phyloP scores from a whole-genome alignment of 2,888 invertebrate genomes.

The Campopleginae sp. region DNA sequence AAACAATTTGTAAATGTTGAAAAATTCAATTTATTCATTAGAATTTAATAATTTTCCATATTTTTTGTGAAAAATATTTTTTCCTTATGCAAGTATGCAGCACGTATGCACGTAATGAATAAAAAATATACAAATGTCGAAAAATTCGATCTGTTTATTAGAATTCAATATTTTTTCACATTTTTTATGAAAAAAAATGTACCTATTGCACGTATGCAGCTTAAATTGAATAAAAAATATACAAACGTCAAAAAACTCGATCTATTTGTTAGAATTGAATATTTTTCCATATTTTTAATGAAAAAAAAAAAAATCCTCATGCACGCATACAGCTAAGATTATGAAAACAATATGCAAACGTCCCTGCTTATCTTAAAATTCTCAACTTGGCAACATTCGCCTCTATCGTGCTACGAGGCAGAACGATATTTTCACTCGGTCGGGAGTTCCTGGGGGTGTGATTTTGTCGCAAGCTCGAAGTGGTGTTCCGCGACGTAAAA shows the following conservation, averaged over 20 bases:
- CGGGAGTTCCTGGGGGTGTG: conserved; percentile 49
- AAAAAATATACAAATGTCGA: too few relatives aligned
- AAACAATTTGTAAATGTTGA: too few relatives aligned
- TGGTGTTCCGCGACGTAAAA: conserved; percentile 72
- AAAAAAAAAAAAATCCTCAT: not conserved
- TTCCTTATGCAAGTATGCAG: too few relatives aligned
- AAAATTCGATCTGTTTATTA: too few relatives aligned
- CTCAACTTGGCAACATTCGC: conserved; percentile 41
- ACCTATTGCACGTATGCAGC: too few relatives aligned
- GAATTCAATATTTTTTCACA: too few relatives aligned
- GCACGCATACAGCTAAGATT: not conserved
- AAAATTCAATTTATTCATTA: too few relatives aligned
- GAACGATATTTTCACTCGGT: conserved; percentile 29
- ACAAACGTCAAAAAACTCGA: not conserved
- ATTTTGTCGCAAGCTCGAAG: conserved; percentile 37
- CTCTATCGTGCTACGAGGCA: conserved; percentile 16
- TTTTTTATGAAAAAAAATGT: too few relatives aligned
- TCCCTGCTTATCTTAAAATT: conserved; percentile 52
- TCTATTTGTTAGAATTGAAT: not conserved
- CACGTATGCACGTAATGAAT: too few relatives aligned
- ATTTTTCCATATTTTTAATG: not conserved
- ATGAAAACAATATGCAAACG: not conserved
- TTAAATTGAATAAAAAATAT: not conserved
- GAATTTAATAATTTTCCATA: too few relatives aligned
- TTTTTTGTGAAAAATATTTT: too few relatives aligned